Conservation (phyloP, 2,113 vertebrate genomes). For the Marmota flaviventris region DNA sequence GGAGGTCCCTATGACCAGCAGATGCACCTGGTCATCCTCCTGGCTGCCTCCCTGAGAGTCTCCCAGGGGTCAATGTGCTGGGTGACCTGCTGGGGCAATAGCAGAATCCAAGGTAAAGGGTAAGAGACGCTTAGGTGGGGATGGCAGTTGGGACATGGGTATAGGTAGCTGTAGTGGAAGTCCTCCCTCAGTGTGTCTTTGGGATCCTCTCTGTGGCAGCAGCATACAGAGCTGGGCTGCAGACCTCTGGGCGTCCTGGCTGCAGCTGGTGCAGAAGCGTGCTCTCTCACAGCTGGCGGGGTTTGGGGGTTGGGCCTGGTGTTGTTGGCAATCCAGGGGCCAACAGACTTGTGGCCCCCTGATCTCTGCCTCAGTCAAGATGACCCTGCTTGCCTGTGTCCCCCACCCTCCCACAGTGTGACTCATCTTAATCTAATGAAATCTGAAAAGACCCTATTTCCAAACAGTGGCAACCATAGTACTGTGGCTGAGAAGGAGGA, state of each 20-base stretch:
- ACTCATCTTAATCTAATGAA: too few species aligned
- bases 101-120: too few species aligned
- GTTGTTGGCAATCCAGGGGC: neutral
- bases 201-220: neutral
- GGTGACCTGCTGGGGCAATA: constrained; percentile 70
- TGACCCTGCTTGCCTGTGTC: neutral
- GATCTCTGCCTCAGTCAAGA: neutral
- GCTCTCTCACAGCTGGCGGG: too few species aligned
- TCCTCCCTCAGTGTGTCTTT: neutral
- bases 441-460: too few species aligned
- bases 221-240: too few species aligned
- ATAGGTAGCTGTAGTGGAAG: neutral
- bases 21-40: neutral
- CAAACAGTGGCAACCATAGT: neutral
- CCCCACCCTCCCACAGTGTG: too few species aligned
- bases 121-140: neutral
- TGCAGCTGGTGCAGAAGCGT: too few species aligned
- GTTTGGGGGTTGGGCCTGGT: too few species aligned
- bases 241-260: too few species aligned
- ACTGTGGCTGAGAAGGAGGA: neutral
- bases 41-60: neutral
- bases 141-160: neutral
- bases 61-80: constrained; percentile 43
- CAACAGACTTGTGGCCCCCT: neutral
- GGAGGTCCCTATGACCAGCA: neutral